Percentiles rank a stretch among this genome's conserved stretches.
phyloP scores from a whole-genome alignment of 2,888 invertebrate genomes.

The Nomada lathburiana region DNA sequence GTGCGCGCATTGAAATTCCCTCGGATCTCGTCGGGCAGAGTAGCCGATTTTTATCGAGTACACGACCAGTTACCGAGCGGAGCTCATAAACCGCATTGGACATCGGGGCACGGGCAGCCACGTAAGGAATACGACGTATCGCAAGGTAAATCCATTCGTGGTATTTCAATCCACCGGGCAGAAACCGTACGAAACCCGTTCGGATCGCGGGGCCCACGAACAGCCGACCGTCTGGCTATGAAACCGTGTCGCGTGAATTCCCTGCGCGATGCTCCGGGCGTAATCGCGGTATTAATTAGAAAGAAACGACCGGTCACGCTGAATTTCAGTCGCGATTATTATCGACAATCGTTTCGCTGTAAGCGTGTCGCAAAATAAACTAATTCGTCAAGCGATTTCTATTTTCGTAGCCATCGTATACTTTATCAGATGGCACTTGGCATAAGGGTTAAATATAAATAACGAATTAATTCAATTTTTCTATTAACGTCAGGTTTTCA shows the following conservation, averaged over 20 bases:
- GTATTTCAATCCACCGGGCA: slow-evolving; percentile 59
- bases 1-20: slow-evolving; percentile 73
- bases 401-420: no score
- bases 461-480: no score
- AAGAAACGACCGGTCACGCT: neutral
- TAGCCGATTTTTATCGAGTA: slow-evolving; percentile 74
- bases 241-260: slow-evolving; percentile 56
- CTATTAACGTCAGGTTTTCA: no score
- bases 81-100: slow-evolving; percentile 73
- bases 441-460: no score
- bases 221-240: slow-evolving; percentile 16
- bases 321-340: neutral
- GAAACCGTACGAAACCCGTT: slow-evolving; percentile 57
- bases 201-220: slow-evolving; percentile 28
- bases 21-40: slow-evolving; percentile 65
- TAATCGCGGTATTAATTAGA: slow-evolving; percentile 10
- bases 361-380: neutral
- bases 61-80: slow-evolving; percentile 70
- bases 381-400: no score
- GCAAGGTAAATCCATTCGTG: slow-evolving; percentile 59
- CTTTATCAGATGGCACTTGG: no score
- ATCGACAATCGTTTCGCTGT: neutral
- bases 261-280: slow-evolving; percentile 23
- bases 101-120: slow-evolving; percentile 63
- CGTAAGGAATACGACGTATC: slow-evolving; percentile 71